Percentiles rank a stretch among this genome's conserved stretches.
These are phyloP conservation scores for Agrotis segetum DNA, from an alignment of 2,888 invertebrate genomes.

Conservation along the genomic window DNA sequence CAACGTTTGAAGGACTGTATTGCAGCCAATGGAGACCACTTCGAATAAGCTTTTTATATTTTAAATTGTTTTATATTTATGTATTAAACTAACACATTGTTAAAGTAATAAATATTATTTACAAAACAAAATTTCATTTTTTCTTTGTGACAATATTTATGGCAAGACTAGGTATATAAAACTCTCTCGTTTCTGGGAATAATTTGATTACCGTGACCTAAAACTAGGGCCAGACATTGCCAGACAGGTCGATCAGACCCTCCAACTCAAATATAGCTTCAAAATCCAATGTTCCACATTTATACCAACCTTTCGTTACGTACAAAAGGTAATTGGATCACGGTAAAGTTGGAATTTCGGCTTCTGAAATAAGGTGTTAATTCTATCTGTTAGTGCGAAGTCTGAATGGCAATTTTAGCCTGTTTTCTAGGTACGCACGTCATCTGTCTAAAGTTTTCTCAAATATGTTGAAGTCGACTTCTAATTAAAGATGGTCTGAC, in stretches of 20 bases:
- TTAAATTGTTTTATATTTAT: too few relatives aligned
- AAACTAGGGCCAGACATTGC: not conserved
- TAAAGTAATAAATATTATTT: too few relatives aligned
- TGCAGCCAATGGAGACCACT: too few relatives aligned
- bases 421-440: too few relatives aligned
- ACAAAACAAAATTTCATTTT: too few relatives aligned
- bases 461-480: not conserved
- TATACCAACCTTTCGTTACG: not conserved
- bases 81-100: too few relatives aligned
- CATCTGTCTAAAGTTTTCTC: not conserved
- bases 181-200: not conserved
- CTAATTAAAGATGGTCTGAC: too few relatives aligned
- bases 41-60: too few relatives aligned
- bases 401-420: not conserved
- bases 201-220: constrained; percentile 12
- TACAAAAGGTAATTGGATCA: not conserved
- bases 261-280: constrained; percentile 28
- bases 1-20: too few relatives aligned
- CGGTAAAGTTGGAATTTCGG: not conserved
- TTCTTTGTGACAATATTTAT: too few relatives aligned
- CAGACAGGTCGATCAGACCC: constrained; percentile 12
- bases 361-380: not conserved
- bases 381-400: too few relatives aligned
- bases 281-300: constrained; percentile 4
- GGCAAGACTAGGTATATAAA: not conserved